Percentiles rank a stretch among this genome's conserved stretches.
Conservation (phyloP, 1,140 invertebrate genomes). For the Doryteuthis pealeii region DNA sequence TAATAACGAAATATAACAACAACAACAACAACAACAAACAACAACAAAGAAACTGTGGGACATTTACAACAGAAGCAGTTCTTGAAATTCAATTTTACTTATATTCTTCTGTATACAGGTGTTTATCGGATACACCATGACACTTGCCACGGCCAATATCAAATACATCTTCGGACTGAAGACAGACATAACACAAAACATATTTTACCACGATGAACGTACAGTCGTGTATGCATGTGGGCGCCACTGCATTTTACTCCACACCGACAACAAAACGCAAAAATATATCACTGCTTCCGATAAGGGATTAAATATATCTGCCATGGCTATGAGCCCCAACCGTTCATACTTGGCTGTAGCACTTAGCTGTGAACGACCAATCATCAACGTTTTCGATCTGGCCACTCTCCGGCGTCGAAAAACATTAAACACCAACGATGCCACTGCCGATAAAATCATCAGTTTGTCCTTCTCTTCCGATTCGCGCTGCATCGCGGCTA, state of each 20-base stretch:
- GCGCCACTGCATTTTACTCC: not conserved
- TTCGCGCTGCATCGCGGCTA: not conserved
- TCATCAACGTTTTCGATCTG: not conserved
- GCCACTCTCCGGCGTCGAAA: not conserved
- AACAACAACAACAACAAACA: no score
- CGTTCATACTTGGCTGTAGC: not conserved
- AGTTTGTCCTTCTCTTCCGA: not conserved
- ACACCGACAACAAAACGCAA: not conserved
- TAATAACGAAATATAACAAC: no score
- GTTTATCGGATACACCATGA: conserved; percentile 44
- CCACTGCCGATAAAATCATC: not conserved
- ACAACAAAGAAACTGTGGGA: no score
- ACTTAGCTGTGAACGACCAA: not conserved
- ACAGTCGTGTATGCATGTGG: not conserved
- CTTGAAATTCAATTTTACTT: no score
- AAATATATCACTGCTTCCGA: not conserved
- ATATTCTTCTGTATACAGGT: no score
- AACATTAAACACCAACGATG: not conserved
- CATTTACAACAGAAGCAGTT: no score
- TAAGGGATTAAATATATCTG: not conserved
- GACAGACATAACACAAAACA: conserved; percentile 51
- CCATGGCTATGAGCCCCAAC: conserved; percentile 5
- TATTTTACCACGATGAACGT: conserved; percentile 37
- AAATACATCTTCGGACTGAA: conserved; percentile 59
- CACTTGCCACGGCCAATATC: conserved; percentile 55